These are phyloP conservation scores for Urocynchramus pylzowi DNA, from an alignment of 2,113 vertebrate species.

Conservation along the genomic window DNA sequence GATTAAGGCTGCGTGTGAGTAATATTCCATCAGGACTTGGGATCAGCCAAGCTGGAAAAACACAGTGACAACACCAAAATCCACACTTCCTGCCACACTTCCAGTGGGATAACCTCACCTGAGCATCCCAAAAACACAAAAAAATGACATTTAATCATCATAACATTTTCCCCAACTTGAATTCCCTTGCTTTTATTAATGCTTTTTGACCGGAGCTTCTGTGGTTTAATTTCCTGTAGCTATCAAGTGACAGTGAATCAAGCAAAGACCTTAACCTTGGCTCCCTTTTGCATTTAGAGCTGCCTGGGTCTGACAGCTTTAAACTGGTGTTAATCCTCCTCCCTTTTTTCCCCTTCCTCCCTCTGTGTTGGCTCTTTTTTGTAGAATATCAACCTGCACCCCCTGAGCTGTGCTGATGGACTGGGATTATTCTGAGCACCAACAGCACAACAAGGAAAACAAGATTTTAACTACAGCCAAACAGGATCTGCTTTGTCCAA, in stretches of 20 bases:
- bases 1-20: not conserved
- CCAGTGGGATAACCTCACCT: not conserved
- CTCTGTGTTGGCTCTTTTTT: not conserved
- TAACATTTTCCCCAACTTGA: not conserved
- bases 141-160: not conserved
- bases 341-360: not conserved
- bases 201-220: slow-evolving; percentile 40
- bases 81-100: not conserved
- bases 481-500: not conserved
- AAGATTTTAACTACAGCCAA: not conserved
- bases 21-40: not conserved
- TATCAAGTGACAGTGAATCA: slow-evolving; percentile 72
- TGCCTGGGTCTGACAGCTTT: slow-evolving; percentile 44
- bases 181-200: slow-evolving; percentile 59
- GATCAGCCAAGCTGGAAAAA: not conserved
- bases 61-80: not conserved
- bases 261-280: slow-evolving; percentile 55
- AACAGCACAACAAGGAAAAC: fast-evolving
- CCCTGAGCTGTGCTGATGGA: not conserved
- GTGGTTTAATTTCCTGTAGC: slow-evolving; percentile 75
- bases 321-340: slow-evolving; percentile 40
- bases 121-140: not conserved
- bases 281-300: slow-evolving; percentile 56
- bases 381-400: not conserved
- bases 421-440: not conserved